Evolutionary conservation across 2,797 vertebrate genomes (phyloP).

Genomic region (Naso thynnoides): DNA sequence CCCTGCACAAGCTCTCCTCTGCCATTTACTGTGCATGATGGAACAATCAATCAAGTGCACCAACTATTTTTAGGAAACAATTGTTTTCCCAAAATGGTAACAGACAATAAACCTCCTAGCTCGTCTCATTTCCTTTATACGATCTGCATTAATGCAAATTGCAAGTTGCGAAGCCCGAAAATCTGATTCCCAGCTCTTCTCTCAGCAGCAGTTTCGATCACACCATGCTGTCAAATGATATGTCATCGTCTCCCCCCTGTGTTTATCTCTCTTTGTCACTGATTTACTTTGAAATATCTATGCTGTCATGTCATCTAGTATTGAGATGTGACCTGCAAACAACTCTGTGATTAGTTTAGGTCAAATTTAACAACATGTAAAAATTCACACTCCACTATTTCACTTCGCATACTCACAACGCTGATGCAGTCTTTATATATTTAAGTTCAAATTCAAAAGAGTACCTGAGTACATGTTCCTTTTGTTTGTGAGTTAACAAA

Average conservation of each 20-base stretch:
- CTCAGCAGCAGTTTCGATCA: neutral
- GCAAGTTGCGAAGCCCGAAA: neutral
- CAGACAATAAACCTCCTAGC: neutral
- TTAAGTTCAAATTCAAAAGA: too few relatives aligned
- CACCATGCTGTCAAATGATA: neutral
- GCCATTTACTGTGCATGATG: constrained; percentile 18
- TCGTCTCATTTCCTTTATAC: neutral
- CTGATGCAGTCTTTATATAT: neutral
- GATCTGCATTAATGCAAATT: constrained; percentile 33
- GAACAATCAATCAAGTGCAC: constrained; percentile 39
- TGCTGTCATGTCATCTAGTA: neutral
- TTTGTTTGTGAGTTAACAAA: neutral
- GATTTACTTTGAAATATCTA: constrained; percentile 1
- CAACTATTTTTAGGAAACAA: constrained; percentile 12
- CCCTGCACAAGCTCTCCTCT: constrained; percentile 7
- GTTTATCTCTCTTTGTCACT: neutral
- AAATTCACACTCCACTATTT: too few relatives aligned
- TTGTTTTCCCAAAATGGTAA: neutral
- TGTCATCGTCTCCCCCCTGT: neutral
- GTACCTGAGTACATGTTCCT: too few relatives aligned
- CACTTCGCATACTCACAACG: neutral
- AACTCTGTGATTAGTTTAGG: neutral
- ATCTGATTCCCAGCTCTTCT: neutral
- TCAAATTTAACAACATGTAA: neutral
- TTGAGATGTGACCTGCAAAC: neutral